Conservation (phyloP, 2,888 invertebrate species). For the Agrilus biguttatus region DNA sequence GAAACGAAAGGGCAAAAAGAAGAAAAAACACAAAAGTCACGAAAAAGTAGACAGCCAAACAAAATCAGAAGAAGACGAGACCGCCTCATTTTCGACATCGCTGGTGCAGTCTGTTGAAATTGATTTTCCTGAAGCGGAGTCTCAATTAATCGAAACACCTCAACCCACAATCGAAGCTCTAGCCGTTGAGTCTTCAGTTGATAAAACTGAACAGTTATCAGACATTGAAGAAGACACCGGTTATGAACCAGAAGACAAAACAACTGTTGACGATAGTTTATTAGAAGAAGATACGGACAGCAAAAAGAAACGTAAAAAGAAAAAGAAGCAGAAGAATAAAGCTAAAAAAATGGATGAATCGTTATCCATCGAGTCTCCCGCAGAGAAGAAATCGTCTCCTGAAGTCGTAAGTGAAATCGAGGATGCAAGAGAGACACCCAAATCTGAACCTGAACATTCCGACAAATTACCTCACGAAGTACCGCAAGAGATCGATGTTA, state of each 20-base stretch:
- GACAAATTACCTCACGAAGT: not conserved
- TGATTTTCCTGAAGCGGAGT: constrained; percentile 32
- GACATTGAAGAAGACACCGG: constrained; percentile 41
- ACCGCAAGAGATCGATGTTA: constrained; percentile 5
- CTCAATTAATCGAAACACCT: constrained; percentile 36
- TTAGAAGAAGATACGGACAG: constrained; percentile 29
- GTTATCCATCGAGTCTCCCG: constrained; percentile 27
- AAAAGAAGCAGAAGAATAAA: constrained; percentile 30
- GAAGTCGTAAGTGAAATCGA: constrained; percentile 19
- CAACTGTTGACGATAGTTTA: constrained; percentile 43
- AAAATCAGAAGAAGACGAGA: constrained; percentile 9
- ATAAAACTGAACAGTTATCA: constrained; percentile 32
- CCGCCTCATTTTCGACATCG: constrained; percentile 31
- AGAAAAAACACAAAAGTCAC: constrained; percentile 45
- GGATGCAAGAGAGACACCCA: constrained; percentile 25
- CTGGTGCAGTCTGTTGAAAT: constrained; percentile 40
- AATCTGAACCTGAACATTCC: constrained; percentile 10
- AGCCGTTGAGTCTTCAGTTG: constrained; percentile 19
- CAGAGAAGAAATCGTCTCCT: constrained; percentile 21
- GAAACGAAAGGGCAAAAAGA: constrained; percentile 44
- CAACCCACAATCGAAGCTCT: constrained; percentile 36
- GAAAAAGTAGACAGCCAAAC: constrained; percentile 18
- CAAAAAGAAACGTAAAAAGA: constrained; percentile 28
- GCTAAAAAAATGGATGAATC: constrained; percentile 36
- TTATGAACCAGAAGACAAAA: constrained; percentile 62